These are phyloP conservation scores for Archivesica marissinica DNA, from an alignment of 1,140 invertebrate species.

Conservation along the genomic window DNA sequence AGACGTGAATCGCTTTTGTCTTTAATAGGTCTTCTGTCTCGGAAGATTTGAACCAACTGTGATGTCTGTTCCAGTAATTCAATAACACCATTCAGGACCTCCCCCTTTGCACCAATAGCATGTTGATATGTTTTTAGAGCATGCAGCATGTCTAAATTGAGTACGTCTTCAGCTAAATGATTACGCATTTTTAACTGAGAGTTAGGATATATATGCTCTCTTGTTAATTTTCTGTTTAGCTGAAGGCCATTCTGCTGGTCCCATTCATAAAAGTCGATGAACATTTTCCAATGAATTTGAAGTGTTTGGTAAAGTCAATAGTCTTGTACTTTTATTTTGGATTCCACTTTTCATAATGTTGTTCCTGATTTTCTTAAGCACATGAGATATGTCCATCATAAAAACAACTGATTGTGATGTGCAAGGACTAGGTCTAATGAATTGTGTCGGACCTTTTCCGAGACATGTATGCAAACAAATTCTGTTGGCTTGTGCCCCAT, in stretches of 20 bases:
- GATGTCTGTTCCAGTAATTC: slow-evolving; percentile 42
- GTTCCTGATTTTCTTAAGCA: slow-evolving; percentile 62
- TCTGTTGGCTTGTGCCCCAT: slow-evolving; percentile 63
- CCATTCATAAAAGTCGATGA: slow-evolving; percentile 39
- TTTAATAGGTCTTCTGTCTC: slow-evolving; percentile 48
- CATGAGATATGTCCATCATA: slow-evolving; percentile 63
- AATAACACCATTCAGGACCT: slow-evolving; percentile 47
- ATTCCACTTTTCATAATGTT: slow-evolving; percentile 48
- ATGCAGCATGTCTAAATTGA: slow-evolving; percentile 54
- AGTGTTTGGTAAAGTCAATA: not conserved
- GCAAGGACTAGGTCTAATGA: slow-evolving; percentile 27
- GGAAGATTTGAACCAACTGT: slow-evolving; percentile 43
- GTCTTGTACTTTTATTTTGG: slow-evolving; percentile 16
- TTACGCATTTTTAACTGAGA: slow-evolving; percentile 58
- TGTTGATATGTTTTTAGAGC: slow-evolving; percentile 29
- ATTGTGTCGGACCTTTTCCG: not conserved
- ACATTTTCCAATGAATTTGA: slow-evolving; percentile 34
- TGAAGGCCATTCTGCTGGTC: slow-evolving; percentile 19
- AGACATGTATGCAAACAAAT: slow-evolving; percentile 36
- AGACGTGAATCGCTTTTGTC: slow-evolving; percentile 11
- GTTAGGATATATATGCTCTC: slow-evolving; percentile 37
- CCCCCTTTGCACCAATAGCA: slow-evolving; percentile 16
- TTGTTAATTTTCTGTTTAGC: slow-evolving; percentile 40
- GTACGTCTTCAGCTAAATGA: slow-evolving; percentile 58
- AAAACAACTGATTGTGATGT: slow-evolving; percentile 26